Evolutionary conservation across 2,888 invertebrate genomes (phyloP), one percentile per base, ranked within the genome.

Genomic region (Lycocerus yunnanus): DNA sequence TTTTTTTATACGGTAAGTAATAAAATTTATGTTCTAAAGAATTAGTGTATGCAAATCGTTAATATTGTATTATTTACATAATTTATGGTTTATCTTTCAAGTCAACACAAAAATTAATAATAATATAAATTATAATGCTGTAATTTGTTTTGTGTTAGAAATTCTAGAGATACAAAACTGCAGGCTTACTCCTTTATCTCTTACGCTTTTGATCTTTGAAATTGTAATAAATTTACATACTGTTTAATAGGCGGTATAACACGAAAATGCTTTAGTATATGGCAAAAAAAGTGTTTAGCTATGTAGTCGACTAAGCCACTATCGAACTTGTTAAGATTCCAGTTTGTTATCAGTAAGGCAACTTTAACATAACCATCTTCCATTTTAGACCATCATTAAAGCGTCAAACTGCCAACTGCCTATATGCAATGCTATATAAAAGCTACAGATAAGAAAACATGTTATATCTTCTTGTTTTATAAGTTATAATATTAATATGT

Each of bases 361-460:
- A 68, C 68, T 74, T 69, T 18, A 68, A 74, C 76, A 77, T 69
- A 72, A 67, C 71, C 76, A 74, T 72, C 70, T 74, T 77, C 76
- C 74, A 77, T 74, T 77, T 74, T 43, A 74, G 74, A 77, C 66
- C 65, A 27, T 74, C 74, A 77, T 77, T 77, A 77, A 77, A 77
- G 74, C 74, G 68, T 77, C 74, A 77, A 72, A 72, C 76, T 74
- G 76, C 72, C 76, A 77, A 69, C 71, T 69, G 76, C 70, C 71
- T 71, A 76, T 71, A 73, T 69, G 66, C 68, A 69, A 67, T 71
- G 20, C 67, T 68, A 74, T 74, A 70, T 77, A 77, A 77, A 71
- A 74, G 68, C 72, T 72, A 68, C 43, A 72, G 76, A 77, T 77
- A 77, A 77, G 67, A 58, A 66, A 72, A 77, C 76, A 72, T 74